Evolutionary conservation across 1,140 invertebrate genomes (phyloP), one percentile per base, ranked within the genome.

Genomic region (Leptinotarsa lineolata): DNA sequence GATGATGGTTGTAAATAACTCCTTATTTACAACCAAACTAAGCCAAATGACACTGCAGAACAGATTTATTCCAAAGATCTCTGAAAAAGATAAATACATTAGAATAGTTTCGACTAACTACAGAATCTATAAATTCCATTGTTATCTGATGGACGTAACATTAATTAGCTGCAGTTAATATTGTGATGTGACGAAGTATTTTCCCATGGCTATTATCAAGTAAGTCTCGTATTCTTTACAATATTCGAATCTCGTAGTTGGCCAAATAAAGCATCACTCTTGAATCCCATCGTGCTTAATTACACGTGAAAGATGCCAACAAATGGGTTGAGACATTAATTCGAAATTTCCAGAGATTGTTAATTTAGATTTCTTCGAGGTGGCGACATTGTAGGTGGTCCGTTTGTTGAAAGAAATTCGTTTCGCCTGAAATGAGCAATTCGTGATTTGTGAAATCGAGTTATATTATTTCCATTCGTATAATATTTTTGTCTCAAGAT

Each of bases 301-400:
- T 65, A 65, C 63, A 65, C 63, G 39, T 39, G 39, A 65, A 65
- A 65, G 63, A 65, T 65, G 63, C 63, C 39, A 65, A 66, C 71
- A 73, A 73, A 73, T 63, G 72, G 60, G 46, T 63, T 30, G 69
- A 61, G 72, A 61, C 66, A 68, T 73, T 73, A 73, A 73, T 61
- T 73, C 68, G 58, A 69, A 73, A 69, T 73, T 73, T 68, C 65
- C 67, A 64, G 66, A 54, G 73, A 71, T 74, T n/a, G 63, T 71
- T 74, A 74, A 74, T 74, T 74, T 74, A 67, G 69, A 66, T 74
- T 74, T 72, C 61, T 71, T 74, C 24, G 68, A 74, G 73, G 73
- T 74, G 73, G 48, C 73, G 73, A 74, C 73, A 74, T 68, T 74
- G 74, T 75, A 75, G 74, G 74, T 75, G 74, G 74, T 75, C 74